Conservation (phyloP, 2,797 vertebrate genomes). For the Sebastes miniatus region DNA sequence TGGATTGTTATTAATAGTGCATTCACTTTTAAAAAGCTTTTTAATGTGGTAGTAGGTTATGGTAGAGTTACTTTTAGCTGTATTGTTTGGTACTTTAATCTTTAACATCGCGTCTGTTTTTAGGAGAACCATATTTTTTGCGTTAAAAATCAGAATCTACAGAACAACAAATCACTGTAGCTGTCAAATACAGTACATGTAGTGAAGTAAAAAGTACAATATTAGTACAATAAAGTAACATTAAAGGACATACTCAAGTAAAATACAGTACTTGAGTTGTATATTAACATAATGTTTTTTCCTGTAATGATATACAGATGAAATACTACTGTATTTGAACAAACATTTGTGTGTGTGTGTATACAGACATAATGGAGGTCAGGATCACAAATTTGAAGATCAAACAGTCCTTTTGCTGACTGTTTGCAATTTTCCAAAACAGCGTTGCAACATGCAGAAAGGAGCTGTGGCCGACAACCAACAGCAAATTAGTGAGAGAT, state of each 20-base stretch:
- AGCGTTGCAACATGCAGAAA: conserved; percentile 61
- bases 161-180: neutral
- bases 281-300: neutral
- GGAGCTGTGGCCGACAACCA: conserved; percentile 50
- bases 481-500: conserved; percentile 66
- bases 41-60: neutral
- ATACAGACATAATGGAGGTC: conserved; percentile 29
- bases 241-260: neutral
- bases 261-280: neutral
- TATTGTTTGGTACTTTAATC: neutral
- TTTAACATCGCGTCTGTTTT: neutral
- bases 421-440: conserved; percentile 70
- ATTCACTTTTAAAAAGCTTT: neutral
- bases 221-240: neutral
- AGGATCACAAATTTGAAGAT: conserved; percentile 39
- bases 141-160: neutral
- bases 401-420: conserved; percentile 49
- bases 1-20: neutral
- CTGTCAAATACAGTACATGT: neutral
- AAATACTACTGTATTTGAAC: conserved; percentile 12
- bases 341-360: conserved; percentile 19
- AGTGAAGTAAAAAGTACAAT: neutral
- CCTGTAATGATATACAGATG: conserved; percentile 7
- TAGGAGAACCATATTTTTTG: neutral
- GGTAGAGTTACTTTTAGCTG: neutral